Percentiles rank a stretch among this genome's conserved stretches.
Conservation (phyloP, 2,888 invertebrate genomes). For the Phortica okadai region DNA sequence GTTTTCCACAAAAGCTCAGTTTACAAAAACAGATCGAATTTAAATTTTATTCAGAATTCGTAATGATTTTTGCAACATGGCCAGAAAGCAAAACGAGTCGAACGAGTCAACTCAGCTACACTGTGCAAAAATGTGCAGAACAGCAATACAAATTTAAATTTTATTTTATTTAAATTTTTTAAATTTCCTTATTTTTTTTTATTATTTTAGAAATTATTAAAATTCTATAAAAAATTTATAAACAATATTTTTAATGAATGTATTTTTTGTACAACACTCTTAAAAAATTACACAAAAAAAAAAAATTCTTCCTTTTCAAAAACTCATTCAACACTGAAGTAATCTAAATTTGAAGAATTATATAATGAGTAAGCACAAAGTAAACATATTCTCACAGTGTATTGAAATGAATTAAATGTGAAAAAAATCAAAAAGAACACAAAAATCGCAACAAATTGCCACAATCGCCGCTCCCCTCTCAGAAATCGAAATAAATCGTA, state of each 20-base stretch:
- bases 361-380: no score
- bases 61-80: constrained; percentile 23
- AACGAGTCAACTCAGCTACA: neutral
- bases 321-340: no score
- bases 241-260: no score
- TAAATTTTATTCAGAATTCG: constrained; percentile 27
- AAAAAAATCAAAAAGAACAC: neutral
- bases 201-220: no score
- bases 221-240: no score
- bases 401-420: neutral
- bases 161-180: neutral
- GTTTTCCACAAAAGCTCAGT: constrained; percentile 64
- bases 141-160: neutral
- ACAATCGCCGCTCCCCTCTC: neutral
- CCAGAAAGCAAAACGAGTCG: constrained; percentile 3
- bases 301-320: neutral
- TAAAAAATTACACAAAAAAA: neutral
- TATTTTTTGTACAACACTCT: no score
- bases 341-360: no score
- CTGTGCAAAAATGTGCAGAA: neutral
- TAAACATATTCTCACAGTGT: neutral
- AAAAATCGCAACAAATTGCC: constrained; percentile 4
- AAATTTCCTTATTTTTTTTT: no score
- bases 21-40: constrained; percentile 70
- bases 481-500: constrained; percentile 20